A percentile compares a stretch with the other conserved stretches of the same genome.
Conservation (phyloP, 1,140 invertebrate genomes). For the Temnothorax curvispinosus region DNA sequence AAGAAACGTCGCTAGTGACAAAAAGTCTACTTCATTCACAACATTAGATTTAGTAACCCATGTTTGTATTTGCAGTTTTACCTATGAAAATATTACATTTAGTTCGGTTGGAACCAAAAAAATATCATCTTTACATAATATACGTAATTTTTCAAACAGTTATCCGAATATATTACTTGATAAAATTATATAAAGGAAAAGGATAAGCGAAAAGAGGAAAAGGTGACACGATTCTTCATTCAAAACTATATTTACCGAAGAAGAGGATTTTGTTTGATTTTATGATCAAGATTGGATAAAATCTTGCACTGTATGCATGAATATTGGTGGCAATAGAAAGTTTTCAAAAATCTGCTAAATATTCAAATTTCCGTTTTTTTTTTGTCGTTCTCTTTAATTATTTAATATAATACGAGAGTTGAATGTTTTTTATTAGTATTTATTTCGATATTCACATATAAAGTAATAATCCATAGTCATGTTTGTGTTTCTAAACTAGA, state of each 20-base stretch:
- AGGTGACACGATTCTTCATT: constrained; percentile 3
- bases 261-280: background rate
- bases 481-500: constrained; percentile 34
- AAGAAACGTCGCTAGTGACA: constrained; percentile 82
- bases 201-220: background rate
- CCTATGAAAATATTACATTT: constrained; percentile 73
- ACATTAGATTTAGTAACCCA: constrained; percentile 80
- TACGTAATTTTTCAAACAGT: background rate
- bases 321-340: background rate
- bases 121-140: background rate
- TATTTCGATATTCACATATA: constrained; percentile 5
- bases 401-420: background rate
- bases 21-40: constrained; percentile 82
- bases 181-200: background rate
- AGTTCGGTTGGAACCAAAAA: background rate
- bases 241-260: background rate
- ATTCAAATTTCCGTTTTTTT: background rate
- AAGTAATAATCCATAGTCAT: background rate
- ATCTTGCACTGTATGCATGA: background rate
- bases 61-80: constrained; percentile 82
- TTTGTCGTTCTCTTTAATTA: background rate
- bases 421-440: constrained; percentile 22
- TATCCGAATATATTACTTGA: background rate
- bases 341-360: constrained; percentile 4
- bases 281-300: background rate